Percentiles rank a stretch among this genome's conserved stretches.
phyloP scores from a whole-genome alignment of 2,888 invertebrate genomes.

The Eumerus sabulonum region DNA sequence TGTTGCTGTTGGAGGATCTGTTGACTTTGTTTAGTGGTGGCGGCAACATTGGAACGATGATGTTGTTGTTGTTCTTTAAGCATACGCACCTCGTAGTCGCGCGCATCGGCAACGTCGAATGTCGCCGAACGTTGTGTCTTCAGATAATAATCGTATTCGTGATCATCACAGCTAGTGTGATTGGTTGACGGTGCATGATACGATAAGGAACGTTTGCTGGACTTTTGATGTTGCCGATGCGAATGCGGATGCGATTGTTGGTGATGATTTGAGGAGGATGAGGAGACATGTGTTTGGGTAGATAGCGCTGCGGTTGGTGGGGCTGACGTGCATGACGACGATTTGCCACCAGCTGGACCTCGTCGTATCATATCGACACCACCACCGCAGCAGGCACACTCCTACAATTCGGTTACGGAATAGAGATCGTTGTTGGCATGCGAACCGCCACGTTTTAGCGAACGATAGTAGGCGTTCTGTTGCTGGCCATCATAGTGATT shows the following conservation, averaged over 20 bases:
- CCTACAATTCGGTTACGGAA: conserved; percentile 87
- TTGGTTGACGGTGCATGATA: conserved; percentile 65
- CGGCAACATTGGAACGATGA: conserved; percentile 71
- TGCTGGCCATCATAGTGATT: conserved; percentile 69
- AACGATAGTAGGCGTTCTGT: conserved; percentile 77
- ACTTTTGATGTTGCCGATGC: conserved; percentile 68
- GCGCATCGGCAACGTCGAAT: conserved; percentile 76
- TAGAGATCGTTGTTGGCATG: conserved; percentile 83
- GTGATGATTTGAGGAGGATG: conserved; percentile 47
- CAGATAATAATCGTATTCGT: conserved; percentile 77
- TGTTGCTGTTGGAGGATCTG: conserved; percentile 64
- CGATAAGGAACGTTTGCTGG: conserved; percentile 69
- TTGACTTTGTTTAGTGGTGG: conserved; percentile 67
- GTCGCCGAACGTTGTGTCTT: conserved; percentile 75
- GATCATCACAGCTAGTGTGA: conserved; percentile 74
- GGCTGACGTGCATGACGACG: conserved; percentile 65
- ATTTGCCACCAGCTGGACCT: conserved; percentile 72
- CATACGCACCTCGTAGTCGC: conserved; percentile 77
- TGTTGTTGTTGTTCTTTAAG: conserved; percentile 76
- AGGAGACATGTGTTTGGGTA: conserved; percentile 18
- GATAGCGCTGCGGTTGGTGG: conserved; percentile 72
- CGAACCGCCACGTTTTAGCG: conserved; percentile 79
- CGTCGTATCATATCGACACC: conserved; percentile 78
- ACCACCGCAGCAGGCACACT: conserved; percentile 80
- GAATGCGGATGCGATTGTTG: conserved; percentile 20